These are phyloP conservation scores for Cataglyphis rosenhaueri DNA, from an alignment of 2,888 invertebrate species.

Conservation along the genomic window DNA sequence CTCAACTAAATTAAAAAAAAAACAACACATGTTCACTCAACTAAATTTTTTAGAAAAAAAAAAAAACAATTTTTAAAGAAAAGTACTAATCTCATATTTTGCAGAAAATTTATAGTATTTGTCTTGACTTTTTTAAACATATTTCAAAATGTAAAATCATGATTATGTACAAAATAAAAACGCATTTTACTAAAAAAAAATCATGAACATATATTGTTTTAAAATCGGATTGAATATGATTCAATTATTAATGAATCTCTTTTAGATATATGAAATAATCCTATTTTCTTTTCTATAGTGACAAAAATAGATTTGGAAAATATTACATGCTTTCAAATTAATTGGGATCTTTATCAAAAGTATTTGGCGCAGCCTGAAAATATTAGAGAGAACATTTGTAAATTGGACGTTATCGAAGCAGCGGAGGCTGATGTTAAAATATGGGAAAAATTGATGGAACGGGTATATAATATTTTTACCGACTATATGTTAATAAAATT, in stretches of 20 bases:
- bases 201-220: too few species aligned
- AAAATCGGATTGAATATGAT: too few species aligned
- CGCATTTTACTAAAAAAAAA: too few species aligned
- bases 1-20: too few species aligned
- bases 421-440: conserved; percentile 89
- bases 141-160: too few species aligned
- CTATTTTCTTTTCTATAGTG: conserved; percentile 84
- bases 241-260: neutral
- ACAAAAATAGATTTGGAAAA: conserved; percentile 89
- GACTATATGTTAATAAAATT: conserved; percentile 41
- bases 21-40: too few species aligned
- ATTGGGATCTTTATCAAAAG: conserved; percentile 87
- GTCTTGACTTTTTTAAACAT: too few species aligned
- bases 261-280: neutral
- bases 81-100: too few species aligned
- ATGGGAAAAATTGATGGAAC: conserved; percentile 91
- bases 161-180: too few species aligned
- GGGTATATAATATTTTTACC: conserved; percentile 85
- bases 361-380: conserved; percentile 87
- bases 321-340: conserved; percentile 88
- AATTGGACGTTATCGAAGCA: conserved; percentile 88
- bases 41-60: too few species aligned
- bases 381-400: conserved; percentile 88
- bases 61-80: too few species aligned
- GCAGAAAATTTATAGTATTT: too few species aligned